Evolutionary conservation across 2,113 vertebrate genomes (phyloP).

Genomic region (Festucalex cinctus): DNA sequence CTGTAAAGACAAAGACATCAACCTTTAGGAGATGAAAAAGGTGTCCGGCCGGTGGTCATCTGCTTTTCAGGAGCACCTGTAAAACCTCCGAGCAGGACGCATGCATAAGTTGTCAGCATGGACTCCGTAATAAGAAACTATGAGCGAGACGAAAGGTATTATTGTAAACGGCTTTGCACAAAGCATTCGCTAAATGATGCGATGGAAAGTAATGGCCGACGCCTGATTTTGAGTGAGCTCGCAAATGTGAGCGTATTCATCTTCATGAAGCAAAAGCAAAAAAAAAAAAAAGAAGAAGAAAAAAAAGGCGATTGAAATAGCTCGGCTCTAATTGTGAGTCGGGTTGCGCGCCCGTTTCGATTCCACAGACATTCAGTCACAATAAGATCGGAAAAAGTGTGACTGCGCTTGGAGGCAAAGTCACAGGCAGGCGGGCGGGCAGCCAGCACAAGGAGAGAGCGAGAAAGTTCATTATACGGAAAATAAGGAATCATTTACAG

Average conservation of each 20-base stretch:
- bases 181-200: not conserved
- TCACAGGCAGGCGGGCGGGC: conserved; percentile 39
- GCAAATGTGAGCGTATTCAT: conserved; percentile 25
- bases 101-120: conserved; percentile 29
- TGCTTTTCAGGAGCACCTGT: not conserved
- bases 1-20: not conserved
- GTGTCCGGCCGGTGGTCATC: not conserved
- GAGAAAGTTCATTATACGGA: conserved; percentile 61
- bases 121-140: conserved; percentile 4
- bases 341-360: conserved; percentile 52
- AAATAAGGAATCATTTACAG: conserved; percentile 66
- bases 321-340: conserved; percentile 61
- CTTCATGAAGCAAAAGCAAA: conserved; percentile 29
- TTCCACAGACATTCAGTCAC: conserved; percentile 60
- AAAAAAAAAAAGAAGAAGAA: not conserved
- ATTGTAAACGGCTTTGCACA: conserved; percentile 3
- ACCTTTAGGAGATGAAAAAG: not conserved
- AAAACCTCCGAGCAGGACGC: conserved; percentile 18
- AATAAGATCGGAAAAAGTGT: conserved; percentile 49
- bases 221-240: conserved; percentile 10
- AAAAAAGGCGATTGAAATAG: conserved; percentile 46
- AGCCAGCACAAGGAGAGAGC: conserved; percentile 34
- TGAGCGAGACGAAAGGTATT: not conserved
- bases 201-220: conserved; percentile 3
- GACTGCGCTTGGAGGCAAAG: conserved; percentile 62